Conservation (phyloP, 2,797 vertebrate species). For the Mormyrus proboscirostris region DNA sequence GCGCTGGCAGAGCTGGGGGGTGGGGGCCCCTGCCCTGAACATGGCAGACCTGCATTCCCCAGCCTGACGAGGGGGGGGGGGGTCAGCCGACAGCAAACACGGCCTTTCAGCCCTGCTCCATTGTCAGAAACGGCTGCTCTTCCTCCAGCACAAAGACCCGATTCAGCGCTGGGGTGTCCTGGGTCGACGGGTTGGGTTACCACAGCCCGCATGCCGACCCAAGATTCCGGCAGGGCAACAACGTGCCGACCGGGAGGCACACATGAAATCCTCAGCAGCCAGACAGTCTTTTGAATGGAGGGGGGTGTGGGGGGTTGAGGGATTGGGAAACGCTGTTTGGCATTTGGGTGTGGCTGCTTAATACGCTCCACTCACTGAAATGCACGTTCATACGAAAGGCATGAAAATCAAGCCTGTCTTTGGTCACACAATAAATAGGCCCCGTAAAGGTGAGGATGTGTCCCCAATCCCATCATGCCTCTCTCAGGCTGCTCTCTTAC, state of each 20-base stretch:
- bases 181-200: conserved; percentile 50
- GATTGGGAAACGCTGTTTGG: not conserved
- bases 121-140: conserved; percentile 31
- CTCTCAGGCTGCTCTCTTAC: conserved; percentile 6
- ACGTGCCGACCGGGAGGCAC: not conserved
- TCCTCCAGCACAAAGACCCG: conserved; percentile 49
- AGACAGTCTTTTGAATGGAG: not conserved
- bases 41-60: not conserved
- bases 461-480: not conserved
- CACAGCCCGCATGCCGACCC: conserved; percentile 38
- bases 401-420: too few species aligned
- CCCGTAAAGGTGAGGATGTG: not conserved
- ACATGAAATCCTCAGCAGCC: not conserved
- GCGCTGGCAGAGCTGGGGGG: not conserved
- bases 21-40: not conserved
- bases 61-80: too few species aligned
- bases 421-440: not conserved
- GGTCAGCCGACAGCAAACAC: conserved; percentile 35
- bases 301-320: not conserved
- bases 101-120: conserved; percentile 32
- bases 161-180: conserved; percentile 47
- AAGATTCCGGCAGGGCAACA: conserved; percentile 39
- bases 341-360: not conserved
- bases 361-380: not conserved
- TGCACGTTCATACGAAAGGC: not conserved